Evolutionary conservation across 1,140 invertebrate genomes (phyloP).

Genomic region (Nasonia vitripennis): DNA sequence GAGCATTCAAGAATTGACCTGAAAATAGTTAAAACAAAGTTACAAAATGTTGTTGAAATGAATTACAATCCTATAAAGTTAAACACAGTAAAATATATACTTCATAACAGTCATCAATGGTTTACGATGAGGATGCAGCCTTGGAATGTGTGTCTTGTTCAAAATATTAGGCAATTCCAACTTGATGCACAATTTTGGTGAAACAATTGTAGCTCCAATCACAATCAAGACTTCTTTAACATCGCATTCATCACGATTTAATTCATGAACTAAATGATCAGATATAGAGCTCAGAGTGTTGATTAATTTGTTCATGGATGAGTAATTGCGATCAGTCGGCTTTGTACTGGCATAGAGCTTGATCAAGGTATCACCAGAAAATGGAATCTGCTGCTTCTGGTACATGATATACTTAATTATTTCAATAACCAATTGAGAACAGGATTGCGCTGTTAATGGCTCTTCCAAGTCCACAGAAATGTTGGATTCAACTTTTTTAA

Average conservation of each 20-base stretch:
- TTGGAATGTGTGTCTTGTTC: slow-evolving; percentile 63
- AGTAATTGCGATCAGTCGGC: slow-evolving; percentile 63
- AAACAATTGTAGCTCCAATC: slow-evolving; percentile 68
- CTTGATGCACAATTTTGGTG: slow-evolving; percentile 67
- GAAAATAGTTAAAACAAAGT: slow-evolving; percentile 39
- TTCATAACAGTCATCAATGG: slow-evolving; percentile 69
- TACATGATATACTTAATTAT: slow-evolving; percentile 71
- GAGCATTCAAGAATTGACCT: slow-evolving; percentile 67
- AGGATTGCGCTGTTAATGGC: slow-evolving; percentile 66
- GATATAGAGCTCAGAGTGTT: slow-evolving; percentile 62
- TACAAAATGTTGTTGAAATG: not conserved
- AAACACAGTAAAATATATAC: slow-evolving; percentile 54
- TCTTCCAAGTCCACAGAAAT: slow-evolving; percentile 68
- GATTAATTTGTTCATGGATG: slow-evolving; percentile 60
- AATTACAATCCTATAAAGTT: not conserved
- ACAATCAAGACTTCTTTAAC: slow-evolving; percentile 67
- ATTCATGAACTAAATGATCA: slow-evolving; percentile 63
- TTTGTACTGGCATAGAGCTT: slow-evolving; percentile 61
- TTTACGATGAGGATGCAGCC: slow-evolving; percentile 66
- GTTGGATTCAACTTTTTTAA: slow-evolving; percentile 57
- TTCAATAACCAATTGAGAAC: slow-evolving; percentile 67
- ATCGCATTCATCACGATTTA: slow-evolving; percentile 61
- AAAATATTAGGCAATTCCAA: slow-evolving; percentile 68
- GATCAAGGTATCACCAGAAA: slow-evolving; percentile 65
- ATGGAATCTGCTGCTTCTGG: slow-evolving; percentile 72